Conservation (phyloP, 1,140 invertebrate species). For the Hyles vespertilio region DNA sequence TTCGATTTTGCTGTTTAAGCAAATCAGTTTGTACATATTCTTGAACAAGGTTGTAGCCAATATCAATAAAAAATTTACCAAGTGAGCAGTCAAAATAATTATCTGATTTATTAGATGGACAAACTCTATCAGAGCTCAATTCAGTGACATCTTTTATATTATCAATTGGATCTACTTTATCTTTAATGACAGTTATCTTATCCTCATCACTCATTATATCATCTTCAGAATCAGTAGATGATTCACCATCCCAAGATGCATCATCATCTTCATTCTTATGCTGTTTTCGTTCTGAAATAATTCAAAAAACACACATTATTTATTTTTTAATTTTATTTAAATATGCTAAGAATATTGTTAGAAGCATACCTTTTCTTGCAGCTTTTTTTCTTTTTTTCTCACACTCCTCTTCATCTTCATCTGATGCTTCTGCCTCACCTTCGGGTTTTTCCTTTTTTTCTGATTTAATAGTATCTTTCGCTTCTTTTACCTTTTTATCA, state of each 20-base stretch:
- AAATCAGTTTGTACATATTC: slow-evolving; percentile 95
- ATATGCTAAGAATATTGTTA: not conserved
- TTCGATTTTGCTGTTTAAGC: slow-evolving; percentile 89
- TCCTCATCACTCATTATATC: slow-evolving; percentile 70
- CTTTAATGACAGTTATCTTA: slow-evolving; percentile 76
- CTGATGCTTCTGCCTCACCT: slow-evolving; percentile 40
- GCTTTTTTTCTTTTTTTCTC: slow-evolving; percentile 59
- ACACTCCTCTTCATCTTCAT: slow-evolving; percentile 24
- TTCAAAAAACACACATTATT: not conserved
- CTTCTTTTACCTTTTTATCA: slow-evolving; percentile 37
- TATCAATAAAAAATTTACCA: slow-evolving; percentile 94
- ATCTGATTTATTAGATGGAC: slow-evolving; percentile 59
- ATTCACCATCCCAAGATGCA: slow-evolving; percentile 68
- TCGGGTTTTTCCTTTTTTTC: slow-evolving; percentile 49
- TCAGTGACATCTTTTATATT: slow-evolving; percentile 68
- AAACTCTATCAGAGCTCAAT: slow-evolving; percentile 42
- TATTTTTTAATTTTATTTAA: too few relatives aligned
- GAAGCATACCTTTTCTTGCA: slow-evolving; percentile 46
- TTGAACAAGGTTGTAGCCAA: slow-evolving; percentile 93
- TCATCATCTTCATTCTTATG: slow-evolving; percentile 56
- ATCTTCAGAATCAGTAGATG: slow-evolving; percentile 73
- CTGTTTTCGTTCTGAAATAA: slow-evolving; percentile 33
- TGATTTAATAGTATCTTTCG: slow-evolving; percentile 37
- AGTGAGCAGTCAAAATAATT: slow-evolving; percentile 90
- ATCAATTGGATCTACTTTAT: slow-evolving; percentile 72